phyloP scores from a whole-genome alignment of 2,797 vertebrate genomes.

The Sylvilagus floridanus region DNA sequence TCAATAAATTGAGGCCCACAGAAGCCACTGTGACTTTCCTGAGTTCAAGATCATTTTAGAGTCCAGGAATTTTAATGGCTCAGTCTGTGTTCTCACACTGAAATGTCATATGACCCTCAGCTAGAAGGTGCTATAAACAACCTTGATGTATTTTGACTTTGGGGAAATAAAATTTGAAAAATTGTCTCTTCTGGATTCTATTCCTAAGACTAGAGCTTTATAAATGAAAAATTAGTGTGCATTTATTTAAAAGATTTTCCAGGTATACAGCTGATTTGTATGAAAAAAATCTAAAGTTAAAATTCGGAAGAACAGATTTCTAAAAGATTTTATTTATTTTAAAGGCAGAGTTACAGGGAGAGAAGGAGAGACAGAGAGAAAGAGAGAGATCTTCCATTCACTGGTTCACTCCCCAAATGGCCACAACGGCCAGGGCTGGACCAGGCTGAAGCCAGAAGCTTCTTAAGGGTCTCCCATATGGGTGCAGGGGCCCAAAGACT shows the following conservation, averaged over 20 bases:
- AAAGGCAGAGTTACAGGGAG: no score
- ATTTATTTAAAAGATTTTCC: constrained; percentile 51
- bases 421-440: no score
- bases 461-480: no score
- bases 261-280: background rate
- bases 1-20: background rate
- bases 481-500: no score
- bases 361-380: no score
- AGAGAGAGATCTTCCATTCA: no score
- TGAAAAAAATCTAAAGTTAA: constrained; percentile 53
- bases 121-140: background rate
- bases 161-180: constrained; percentile 36
- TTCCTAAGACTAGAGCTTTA: constrained; percentile 37
- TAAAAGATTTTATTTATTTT: no score
- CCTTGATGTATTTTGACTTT: background rate
- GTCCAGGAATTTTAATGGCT: background rate
- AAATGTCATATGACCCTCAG: background rate
- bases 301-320: constrained; percentile 28
- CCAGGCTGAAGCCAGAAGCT: no score
- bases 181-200: background rate
- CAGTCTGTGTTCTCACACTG: background rate
- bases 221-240: background rate
- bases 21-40: background rate
- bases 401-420: no score
- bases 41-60: background rate